Evolutionary conservation across 2,797 vertebrate species (phyloP), one percentile per base, ranked within the genome.

Genomic region (Streptopelia turtur): DNA sequence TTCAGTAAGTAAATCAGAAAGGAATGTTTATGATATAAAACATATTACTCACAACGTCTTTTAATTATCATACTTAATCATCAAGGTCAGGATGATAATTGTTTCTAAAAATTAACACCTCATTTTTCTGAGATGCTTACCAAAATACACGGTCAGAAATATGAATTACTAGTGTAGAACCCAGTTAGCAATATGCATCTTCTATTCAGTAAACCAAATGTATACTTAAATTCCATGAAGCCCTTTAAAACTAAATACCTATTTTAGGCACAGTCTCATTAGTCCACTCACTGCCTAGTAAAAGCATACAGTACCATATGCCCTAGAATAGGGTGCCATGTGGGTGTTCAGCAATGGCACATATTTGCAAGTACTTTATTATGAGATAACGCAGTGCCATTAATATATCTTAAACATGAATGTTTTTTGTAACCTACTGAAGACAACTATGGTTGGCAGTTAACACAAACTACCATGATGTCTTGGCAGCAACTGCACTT

Each of bases 1-100:
- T 94, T 92, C 93, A 96, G 96, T 97, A 97, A 98, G 97, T 97
- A 97, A 97, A 98, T 98, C 97, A 97, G 97, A 98, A 98, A 98
- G 93, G 91, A 97, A 96, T 98, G 97, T 98, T 98, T 98, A 98
- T 97, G 97, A 97, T 98, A 97, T 97, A 97, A 98, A 98, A 98
- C 97, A 97, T 97, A 98, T 98, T 98, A 98, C 97, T 98, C 97
- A 97, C 95, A 96, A 98, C 25, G 96, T 95, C 78, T 83, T 98
- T 97, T 98, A 98, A 98, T 98, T 98, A 98, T 97, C 96, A 97
- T 98, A 97, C 97, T 98, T 98, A 98, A 98, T 98, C 98, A 98
- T 98, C 98, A 98, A 98, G 98, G 98, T 98, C 98, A 97, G 91
- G 90, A 97, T 92, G 97, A 97, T 98, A 98, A 98, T 97, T 98